Base-by-base conservation (phyloP, 2,797 vertebrate genomes). In the Novumbra hubbsi region DNA sequence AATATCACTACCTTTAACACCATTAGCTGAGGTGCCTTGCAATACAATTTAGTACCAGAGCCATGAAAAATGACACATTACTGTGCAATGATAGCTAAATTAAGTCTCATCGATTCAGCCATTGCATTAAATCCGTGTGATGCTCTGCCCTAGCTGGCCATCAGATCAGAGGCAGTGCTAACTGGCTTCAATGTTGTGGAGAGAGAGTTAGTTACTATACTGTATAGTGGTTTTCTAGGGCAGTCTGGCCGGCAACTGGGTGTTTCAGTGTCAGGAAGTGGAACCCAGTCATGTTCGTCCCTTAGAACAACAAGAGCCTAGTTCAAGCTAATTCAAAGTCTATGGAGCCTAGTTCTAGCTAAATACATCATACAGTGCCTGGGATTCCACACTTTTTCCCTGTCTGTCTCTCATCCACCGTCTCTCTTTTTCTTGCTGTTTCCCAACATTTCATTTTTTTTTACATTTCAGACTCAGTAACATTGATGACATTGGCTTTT, bases 21-120 rank as follows among this genome's bases (percentile, higher is more conserved):
- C 88, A 91, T 92, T 92, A 92, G 88, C 87, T 75, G 88, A 85
- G 87, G 88, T 89, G 87, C 90, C 88, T 92, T 89, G 90, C 90
- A 90, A 91, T 92, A 92, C 92, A 91, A 92, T 92, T 92, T 90
- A 92, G 91, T 92, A 81, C 81, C 77, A 84, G 86, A 67, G 2
- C 89, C 88, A 91, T 91, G 91, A 90, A 91, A 91, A 92, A 92
- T 92, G 90, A 92, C 91, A 92, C 88, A 92, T 90, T 90, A 92
- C 89, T 86, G 87, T 78, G 84, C 90, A 90, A 91, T 91, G 90
- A 91, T 90, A 89, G 88, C 88, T 92, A 87, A 91, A 92, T 92
- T 86, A 92, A 92, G 87, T 92, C 86, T 84, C 88, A 92, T 92
- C 88, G 91, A 92, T 92, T 92, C 78, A 72, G 83, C 82, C 77